phyloP scores from a whole-genome alignment of 2,888 invertebrate genomes.

The Halictus ligatus region DNA sequence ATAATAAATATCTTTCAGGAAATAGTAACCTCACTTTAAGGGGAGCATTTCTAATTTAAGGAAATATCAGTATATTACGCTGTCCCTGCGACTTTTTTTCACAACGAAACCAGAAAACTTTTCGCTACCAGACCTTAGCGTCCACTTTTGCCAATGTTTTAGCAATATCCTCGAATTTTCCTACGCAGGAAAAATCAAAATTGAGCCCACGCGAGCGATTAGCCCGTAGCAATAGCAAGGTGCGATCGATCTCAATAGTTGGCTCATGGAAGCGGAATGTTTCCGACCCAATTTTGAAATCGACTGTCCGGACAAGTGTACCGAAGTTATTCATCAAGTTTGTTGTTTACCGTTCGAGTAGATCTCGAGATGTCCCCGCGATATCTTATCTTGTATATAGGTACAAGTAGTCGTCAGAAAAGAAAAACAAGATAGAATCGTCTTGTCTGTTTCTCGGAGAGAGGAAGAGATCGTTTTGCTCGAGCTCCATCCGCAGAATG shows the following conservation, averaged over 20 bases:
- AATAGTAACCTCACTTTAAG: neutral
- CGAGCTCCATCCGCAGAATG: neutral
- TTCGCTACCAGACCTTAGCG: too few relatives aligned
- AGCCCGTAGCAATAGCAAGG: too few relatives aligned
- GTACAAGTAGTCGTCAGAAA: neutral
- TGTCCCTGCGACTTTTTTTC: too few relatives aligned
- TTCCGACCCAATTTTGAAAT: neutral
- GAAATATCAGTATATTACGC: too few relatives aligned
- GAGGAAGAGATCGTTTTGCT: neutral
- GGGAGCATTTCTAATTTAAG: neutral
- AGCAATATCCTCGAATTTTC: too few relatives aligned
- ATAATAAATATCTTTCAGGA: neutral
- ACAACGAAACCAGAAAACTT: too few relatives aligned
- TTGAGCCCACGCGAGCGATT: too few relatives aligned
- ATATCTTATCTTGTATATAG: neutral
- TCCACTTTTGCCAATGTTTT: too few relatives aligned
- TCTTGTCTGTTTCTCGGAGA: neutral
- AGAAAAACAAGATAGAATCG: constrained; percentile 1
- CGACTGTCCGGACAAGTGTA: neutral
- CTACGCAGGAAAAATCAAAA: too few relatives aligned
- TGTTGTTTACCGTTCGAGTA: neutral
- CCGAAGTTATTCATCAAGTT: neutral
- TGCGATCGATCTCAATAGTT: too few relatives aligned
- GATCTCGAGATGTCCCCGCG: neutral
- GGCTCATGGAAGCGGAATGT: neutral